phyloP scores from a whole-genome alignment of 2,113 vertebrate genomes.

The Pithys albifrons region DNA sequence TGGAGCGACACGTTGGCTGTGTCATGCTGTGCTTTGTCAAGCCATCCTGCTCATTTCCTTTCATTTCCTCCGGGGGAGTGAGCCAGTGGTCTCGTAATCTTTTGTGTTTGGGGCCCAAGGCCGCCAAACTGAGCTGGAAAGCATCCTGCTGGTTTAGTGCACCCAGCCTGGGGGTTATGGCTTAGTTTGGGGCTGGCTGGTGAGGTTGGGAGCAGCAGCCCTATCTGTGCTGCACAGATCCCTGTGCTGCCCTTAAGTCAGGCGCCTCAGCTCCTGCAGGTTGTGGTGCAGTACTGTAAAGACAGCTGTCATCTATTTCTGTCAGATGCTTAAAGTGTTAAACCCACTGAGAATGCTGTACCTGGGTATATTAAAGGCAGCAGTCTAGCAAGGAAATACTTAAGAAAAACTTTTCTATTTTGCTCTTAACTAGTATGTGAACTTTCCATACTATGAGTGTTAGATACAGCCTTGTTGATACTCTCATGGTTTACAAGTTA shows the following conservation, averaged over 20 bases:
- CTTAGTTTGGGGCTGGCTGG: background rate
- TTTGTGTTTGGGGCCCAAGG: fast-evolving
- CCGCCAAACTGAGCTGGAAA: background rate
- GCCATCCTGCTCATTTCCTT: background rate
- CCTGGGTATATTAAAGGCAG: background rate
- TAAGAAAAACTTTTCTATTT: background rate
- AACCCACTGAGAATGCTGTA: background rate
- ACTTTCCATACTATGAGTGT: background rate
- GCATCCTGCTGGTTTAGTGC: background rate
- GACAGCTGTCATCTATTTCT: background rate
- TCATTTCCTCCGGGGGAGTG: background rate
- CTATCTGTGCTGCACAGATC: background rate
- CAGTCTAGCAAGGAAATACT: background rate
- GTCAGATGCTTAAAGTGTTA: background rate
- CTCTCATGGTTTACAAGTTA: background rate
- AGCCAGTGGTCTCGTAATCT: background rate
- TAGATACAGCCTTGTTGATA: background rate
- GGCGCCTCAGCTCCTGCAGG: background rate
- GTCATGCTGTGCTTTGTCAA: background rate
- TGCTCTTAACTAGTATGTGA: background rate
- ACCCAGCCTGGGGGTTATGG: background rate
- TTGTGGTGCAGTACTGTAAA: background rate
- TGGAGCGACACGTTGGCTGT: background rate
- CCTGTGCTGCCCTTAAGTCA: background rate
- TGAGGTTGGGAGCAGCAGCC: background rate